A percentile compares a stretch with the other conserved stretches of the same genome.
phyloP scores from a whole-genome alignment of 2,113 vertebrate genomes.

The Neoarius graeffei region DNA sequence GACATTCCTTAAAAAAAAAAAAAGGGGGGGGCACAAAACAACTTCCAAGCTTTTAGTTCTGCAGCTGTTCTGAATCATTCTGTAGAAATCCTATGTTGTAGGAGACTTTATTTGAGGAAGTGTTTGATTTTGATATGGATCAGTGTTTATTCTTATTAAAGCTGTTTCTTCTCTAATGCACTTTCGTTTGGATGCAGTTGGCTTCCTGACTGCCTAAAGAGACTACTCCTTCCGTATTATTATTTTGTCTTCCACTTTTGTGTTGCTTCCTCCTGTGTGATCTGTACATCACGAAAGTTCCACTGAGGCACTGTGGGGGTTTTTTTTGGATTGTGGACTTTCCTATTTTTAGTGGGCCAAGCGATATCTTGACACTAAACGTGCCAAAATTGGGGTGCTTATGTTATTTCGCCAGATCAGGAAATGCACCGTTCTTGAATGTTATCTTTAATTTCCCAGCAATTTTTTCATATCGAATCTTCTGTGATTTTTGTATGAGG shows the following conservation, averaged over 20 bases:
- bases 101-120: slow-evolving; percentile 38
- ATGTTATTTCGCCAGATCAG: neutral
- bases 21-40: slow-evolving; percentile 20
- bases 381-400: slow-evolving; percentile 50
- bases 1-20: slow-evolving; percentile 5
- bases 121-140: slow-evolving; percentile 6
- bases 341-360: slow-evolving; percentile 14
- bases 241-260: slow-evolving; percentile 1
- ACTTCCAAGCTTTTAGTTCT: slow-evolving; percentile 11
- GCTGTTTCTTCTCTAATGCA: slow-evolving; percentile 57
- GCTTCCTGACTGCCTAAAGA: slow-evolving; percentile 55
- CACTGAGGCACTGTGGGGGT: slow-evolving; percentile 2
- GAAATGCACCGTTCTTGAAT: slow-evolving; percentile 44
- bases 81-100: slow-evolving; percentile 33
- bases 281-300: slow-evolving; percentile 24
- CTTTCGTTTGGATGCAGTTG: slow-evolving; percentile 59
- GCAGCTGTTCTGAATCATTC: slow-evolving; percentile 60
- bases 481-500: slow-evolving; percentile 30
- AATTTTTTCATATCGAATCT: slow-evolving; percentile 45
- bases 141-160: slow-evolving; percentile 50
- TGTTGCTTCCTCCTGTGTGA: neutral
- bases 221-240: neutral
- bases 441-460: slow-evolving; percentile 22
- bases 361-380: slow-evolving; percentile 3
- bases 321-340: slow-evolving; percentile 3